Evolutionary conservation across 2,888 invertebrate species (phyloP).

Genomic region (Clitarchus hookeri): DNA sequence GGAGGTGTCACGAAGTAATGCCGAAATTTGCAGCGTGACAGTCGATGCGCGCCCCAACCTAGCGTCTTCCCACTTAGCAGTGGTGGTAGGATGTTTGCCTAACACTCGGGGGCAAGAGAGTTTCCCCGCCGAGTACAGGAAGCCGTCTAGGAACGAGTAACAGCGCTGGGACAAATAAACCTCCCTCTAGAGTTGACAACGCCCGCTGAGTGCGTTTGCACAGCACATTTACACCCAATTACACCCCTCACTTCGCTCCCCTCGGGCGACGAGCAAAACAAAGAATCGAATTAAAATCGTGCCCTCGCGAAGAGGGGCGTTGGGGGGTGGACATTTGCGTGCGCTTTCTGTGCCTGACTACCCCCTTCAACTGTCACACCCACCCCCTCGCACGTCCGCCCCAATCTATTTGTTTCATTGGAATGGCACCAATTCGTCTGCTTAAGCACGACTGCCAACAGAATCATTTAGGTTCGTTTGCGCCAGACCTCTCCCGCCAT

Average conservation of each 20-base stretch:
- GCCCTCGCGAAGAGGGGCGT: neutral
- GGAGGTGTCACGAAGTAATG: neutral
- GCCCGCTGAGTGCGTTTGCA: neutral
- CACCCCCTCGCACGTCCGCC: neutral
- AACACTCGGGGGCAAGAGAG: neutral
- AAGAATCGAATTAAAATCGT: conserved; percentile 10
- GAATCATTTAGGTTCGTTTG: conserved; percentile 8
- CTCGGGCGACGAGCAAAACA: neutral
- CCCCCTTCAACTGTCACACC: no score
- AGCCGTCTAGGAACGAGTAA: neutral
- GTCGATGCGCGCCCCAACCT: neutral
- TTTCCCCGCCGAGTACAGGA: neutral
- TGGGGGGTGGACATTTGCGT: conserved; percentile 7
- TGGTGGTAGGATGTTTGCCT: neutral
- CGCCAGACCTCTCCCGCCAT: neutral
- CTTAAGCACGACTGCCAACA: neutral
- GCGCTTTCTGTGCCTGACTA: conserved; percentile 6
- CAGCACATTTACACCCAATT: conserved; percentile 9
- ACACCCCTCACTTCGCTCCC: neutral
- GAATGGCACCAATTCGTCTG: conserved; percentile 14
- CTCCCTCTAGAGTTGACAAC: neutral
- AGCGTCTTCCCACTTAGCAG: neutral
- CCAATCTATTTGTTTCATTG: neutral
- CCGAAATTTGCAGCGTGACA: neutral
- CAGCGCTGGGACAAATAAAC: neutral